Evolutionary conservation across 2,113 vertebrate genomes (phyloP).

Genomic region (Amphiprion percula): DNA sequence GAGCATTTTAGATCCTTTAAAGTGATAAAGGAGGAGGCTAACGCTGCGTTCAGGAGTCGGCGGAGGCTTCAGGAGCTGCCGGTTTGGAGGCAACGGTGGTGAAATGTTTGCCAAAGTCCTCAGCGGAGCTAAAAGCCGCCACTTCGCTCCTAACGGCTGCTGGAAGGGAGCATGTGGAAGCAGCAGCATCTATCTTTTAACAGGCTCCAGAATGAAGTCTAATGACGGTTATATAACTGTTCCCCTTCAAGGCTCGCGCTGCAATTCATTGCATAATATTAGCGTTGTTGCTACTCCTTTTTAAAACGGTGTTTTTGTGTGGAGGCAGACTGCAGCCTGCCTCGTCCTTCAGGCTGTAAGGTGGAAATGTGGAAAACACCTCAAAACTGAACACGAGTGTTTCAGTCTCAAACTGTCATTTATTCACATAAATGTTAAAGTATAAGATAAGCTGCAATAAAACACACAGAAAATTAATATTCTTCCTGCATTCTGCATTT

Average conservation of each 20-base stretch:
- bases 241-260: conserved; percentile 55
- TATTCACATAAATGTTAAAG: too few relatives aligned
- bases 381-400: neutral
- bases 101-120: conserved; percentile 43
- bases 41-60: neutral
- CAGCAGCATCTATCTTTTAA: conserved; percentile 67
- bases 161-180: conserved; percentile 49
- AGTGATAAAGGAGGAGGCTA: neutral
- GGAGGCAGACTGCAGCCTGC: conserved; percentile 14
- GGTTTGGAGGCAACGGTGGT: conserved; percentile 13
- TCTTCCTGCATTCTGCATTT: too few relatives aligned
- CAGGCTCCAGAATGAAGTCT: conserved; percentile 57
- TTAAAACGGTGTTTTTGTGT: conserved; percentile 12
- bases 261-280: conserved; percentile 63
- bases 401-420: neutral
- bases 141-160: conserved; percentile 44
- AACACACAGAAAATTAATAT: too few relatives aligned
- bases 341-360: neutral
- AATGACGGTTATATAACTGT: conserved; percentile 74
- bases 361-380: neutral
- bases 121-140: conserved; percentile 30
- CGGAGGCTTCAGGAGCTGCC: neutral
- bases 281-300: conserved; percentile 34
- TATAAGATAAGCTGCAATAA: too few relatives aligned
- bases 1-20: neutral